phyloP scores from a whole-genome alignment of 2,797 vertebrate species.

The Cichlasoma orientale region DNA sequence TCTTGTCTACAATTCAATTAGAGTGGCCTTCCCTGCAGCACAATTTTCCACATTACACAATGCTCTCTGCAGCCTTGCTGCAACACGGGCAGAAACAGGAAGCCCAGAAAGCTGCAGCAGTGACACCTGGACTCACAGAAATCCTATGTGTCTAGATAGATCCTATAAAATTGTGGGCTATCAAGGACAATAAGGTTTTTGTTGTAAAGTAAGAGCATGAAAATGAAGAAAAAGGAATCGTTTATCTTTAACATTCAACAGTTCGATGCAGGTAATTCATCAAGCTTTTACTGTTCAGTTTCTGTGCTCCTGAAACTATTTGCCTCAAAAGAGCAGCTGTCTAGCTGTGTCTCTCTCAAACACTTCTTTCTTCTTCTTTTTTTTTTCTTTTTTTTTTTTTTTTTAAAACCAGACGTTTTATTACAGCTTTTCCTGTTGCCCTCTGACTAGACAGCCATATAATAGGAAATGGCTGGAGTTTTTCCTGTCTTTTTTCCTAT shows the following conservation, averaged over 20 bases:
- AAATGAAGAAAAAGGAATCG: neutral
- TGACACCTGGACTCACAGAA: slow-evolving; percentile 35
- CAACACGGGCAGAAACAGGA: slow-evolving; percentile 22
- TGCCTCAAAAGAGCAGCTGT: slow-evolving; percentile 32
- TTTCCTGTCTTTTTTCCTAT: slow-evolving; percentile 38
- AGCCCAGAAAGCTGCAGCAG: slow-evolving; percentile 26
- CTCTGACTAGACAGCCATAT: slow-evolving; percentile 72
- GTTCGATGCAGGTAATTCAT: slow-evolving; percentile 16
- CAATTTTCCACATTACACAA: slow-evolving; percentile 70
- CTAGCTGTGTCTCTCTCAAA: slow-evolving; percentile 54
- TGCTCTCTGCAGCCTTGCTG: slow-evolving; percentile 45
- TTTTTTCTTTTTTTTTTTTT: slow-evolving; percentile 54
- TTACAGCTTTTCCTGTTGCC: slow-evolving; percentile 75
- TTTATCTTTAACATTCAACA: neutral
- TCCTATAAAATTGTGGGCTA: rapidly evolving
- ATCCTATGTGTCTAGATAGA: no score
- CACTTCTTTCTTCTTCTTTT: slow-evolving; percentile 42
- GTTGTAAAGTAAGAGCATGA: neutral
- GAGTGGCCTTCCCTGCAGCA: slow-evolving; percentile 77
- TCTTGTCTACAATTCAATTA: slow-evolving; percentile 91
- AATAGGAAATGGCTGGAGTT: slow-evolving; percentile 70
- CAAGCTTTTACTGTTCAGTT: slow-evolving; percentile 23
- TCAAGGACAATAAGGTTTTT: neutral
- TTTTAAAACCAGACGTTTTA: slow-evolving; percentile 71
- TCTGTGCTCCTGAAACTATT: slow-evolving; percentile 27